Conservation (phyloP, 1,140 invertebrate species). For the Drosophila punjabiensis region DNA sequence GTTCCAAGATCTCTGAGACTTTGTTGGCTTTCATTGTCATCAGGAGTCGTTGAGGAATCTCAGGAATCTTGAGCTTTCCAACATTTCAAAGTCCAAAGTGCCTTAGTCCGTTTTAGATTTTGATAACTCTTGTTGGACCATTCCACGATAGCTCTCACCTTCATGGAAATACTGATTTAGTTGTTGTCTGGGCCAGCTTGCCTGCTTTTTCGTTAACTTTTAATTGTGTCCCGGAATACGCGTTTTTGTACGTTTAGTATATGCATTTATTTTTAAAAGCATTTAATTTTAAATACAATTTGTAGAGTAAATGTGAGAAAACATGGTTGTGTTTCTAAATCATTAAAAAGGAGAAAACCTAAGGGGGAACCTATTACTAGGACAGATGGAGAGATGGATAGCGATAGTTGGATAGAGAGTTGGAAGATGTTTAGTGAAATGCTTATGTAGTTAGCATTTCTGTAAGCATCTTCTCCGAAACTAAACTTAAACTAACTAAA, state of each 20-base stretch:
- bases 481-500: constrained; percentile 40
- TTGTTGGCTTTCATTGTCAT: not conserved
- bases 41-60: not conserved
- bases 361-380: constrained; percentile 23
- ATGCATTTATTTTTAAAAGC: constrained; percentile 69
- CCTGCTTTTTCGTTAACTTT: too few species aligned
- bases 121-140: not conserved
- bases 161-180: not conserved
- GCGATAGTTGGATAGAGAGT: constrained; percentile 8
- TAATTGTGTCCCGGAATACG: not conserved
- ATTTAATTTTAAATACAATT: constrained; percentile 66
- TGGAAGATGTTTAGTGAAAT: constrained; percentile 11
- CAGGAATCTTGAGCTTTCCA: not conserved
- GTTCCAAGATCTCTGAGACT: not conserved
- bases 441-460: constrained; percentile 10
- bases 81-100: not conserved
- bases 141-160: not conserved
- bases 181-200: not conserved
- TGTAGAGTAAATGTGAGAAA: constrained; percentile 17
- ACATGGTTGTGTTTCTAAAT: constrained; percentile 28
- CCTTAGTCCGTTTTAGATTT: not conserved
- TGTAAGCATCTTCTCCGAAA: constrained; percentile 19
- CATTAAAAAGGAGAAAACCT: constrained; percentile 19
- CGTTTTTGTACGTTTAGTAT: constrained; percentile 22
- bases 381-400: constrained; percentile 15